Percentiles rank a stretch among this genome's conserved stretches.
Evolutionary conservation across 2,888 invertebrate genomes (phyloP).

Genomic region (Drosophila lutescens): DNA sequence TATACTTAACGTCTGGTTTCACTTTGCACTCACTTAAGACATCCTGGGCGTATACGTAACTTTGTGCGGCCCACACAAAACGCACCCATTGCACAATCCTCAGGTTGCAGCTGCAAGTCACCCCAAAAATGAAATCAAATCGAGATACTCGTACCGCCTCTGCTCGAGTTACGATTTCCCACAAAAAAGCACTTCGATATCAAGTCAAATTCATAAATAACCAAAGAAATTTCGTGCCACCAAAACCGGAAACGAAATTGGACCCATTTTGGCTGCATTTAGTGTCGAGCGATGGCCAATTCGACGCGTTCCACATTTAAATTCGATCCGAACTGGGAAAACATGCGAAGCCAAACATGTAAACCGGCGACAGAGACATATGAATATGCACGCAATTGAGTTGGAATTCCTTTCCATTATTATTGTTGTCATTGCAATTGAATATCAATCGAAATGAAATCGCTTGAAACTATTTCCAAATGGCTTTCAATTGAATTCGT

Average conservation of each 20-base stretch:
- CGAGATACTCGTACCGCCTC: constrained; percentile 40
- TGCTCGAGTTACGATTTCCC: constrained; percentile 24
- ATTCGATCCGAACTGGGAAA: constrained; percentile 60
- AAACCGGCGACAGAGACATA: constrained; percentile 20
- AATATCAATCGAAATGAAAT: constrained; percentile 50
- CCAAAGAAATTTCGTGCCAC: constrained; percentile 53
- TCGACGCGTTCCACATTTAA: constrained; percentile 77
- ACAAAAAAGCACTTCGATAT: constrained; percentile 10
- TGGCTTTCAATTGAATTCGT: constrained; percentile 36
- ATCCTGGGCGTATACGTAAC: constrained; percentile 53
- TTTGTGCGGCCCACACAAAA: constrained; percentile 20
- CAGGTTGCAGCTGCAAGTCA: constrained; percentile 28
- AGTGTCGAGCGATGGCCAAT: constrained; percentile 59
- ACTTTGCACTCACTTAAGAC: constrained; percentile 5
- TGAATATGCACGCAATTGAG: constrained; percentile 61
- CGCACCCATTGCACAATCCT: constrained; percentile 48
- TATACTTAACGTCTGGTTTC: constrained; percentile 56
- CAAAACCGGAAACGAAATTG: constrained; percentile 71
- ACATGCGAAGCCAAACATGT: constrained; percentile 52
- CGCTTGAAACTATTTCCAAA: constrained; percentile 27
- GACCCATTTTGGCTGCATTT: constrained; percentile 53
- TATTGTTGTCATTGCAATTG: constrained; percentile 57
- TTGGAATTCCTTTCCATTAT: constrained; percentile 62
- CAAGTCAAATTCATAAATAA: constrained; percentile 41
- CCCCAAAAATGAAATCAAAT: constrained; percentile 16